phyloP scores from a whole-genome alignment of 2,113 vertebrate genomes.

The Tringa solitaria region DNA sequence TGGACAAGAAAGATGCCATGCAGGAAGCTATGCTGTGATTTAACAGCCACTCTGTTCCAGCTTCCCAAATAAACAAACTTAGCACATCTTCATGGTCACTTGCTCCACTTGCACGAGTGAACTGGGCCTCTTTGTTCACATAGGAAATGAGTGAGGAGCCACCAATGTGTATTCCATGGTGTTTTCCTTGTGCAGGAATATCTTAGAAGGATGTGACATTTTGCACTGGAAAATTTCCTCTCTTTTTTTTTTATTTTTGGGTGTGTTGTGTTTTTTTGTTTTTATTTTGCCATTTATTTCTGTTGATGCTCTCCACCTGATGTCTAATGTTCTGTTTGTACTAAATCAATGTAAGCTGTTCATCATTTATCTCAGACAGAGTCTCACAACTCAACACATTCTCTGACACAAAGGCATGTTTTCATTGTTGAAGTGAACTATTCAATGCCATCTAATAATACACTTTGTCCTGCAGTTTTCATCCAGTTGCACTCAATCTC shows the following conservation, averaged over 20 bases:
- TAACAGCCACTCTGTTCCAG: neutral
- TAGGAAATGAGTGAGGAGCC: neutral
- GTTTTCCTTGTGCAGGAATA: neutral
- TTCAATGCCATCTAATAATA: neutral
- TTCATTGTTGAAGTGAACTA: neutral
- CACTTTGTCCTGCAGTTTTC: neutral
- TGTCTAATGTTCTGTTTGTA: neutral
- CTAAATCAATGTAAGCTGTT: neutral
- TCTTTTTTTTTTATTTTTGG: neutral
- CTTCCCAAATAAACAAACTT: neutral
- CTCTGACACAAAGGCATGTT: neutral
- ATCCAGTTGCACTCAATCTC: neutral
- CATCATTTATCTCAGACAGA: neutral
- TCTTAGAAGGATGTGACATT: neutral
- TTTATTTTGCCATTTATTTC: neutral
- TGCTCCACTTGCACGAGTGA: neutral
- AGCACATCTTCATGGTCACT: neutral
- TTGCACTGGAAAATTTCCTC: neutral
- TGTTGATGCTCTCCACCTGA: neutral
- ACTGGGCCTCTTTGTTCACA: neutral
- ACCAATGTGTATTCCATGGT: neutral
- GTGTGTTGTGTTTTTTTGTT: neutral
- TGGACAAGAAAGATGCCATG: neutral
- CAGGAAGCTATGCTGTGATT: neutral
- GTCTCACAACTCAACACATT: neutral